Percentiles rank a stretch among this genome's conserved stretches.
phyloP scores from a whole-genome alignment of 2,113 vertebrate species.

The Oreochromis spilurus region DNA sequence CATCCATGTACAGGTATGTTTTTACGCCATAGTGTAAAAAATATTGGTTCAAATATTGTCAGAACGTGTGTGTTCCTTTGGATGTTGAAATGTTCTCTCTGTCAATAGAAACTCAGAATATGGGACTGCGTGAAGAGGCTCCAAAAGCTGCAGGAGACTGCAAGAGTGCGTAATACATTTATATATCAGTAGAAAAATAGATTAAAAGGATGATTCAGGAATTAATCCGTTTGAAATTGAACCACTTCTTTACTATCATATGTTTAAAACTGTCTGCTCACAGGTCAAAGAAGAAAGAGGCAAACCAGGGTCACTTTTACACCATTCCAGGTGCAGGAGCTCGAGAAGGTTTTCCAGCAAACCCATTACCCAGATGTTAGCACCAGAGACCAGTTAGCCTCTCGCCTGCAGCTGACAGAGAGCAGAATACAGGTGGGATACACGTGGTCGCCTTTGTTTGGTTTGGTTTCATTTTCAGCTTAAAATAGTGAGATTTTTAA shows the following conservation, averaged over 20 bases:
- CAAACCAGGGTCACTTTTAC: conserved; percentile 63
- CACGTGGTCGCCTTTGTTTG: neutral
- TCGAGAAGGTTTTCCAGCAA: conserved; percentile 57
- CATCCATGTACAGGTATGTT: conserved; percentile 19
- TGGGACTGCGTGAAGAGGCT: neutral
- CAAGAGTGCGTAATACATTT: neutral
- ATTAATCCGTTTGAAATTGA: neutral
- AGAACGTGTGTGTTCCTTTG: neutral
- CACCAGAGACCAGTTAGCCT: conserved; percentile 55
- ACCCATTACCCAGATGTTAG: conserved; percentile 61
- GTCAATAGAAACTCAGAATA: conserved; percentile 14
- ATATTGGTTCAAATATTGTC: neutral
- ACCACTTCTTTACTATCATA: neutral
- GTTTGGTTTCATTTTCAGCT: neutral
- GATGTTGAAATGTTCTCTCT: neutral
- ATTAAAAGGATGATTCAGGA: neutral
- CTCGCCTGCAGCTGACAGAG: conserved; percentile 47
- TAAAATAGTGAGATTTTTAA: neutral
- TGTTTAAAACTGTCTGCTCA: neutral
- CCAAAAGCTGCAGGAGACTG: neutral
- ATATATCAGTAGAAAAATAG: neutral
- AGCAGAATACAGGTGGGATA: conserved; percentile 53
- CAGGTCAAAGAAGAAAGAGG: conserved; percentile 54
- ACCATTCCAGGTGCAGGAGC: conserved; percentile 46
- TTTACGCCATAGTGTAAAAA: neutral